Conservation (phyloP, 2,113 vertebrate species). For the Globicephala melas region DNA sequence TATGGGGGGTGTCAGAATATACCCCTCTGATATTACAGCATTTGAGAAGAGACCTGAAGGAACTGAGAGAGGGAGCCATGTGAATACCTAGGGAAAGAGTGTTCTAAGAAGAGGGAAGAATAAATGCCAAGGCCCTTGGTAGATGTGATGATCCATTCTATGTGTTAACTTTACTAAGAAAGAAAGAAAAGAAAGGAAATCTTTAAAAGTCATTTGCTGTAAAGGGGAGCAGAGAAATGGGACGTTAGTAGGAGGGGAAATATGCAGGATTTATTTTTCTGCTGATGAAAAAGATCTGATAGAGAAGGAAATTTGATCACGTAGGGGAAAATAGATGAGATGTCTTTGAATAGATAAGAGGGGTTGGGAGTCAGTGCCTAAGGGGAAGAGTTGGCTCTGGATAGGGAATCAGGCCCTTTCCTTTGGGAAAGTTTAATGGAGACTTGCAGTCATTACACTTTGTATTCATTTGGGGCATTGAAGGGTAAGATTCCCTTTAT, state of each 20-base stretch:
- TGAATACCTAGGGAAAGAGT: neutral
- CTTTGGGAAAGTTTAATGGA: neutral
- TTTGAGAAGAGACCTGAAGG: neutral
- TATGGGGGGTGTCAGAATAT: neutral
- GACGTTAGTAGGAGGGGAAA: neutral
- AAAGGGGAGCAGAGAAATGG: neutral
- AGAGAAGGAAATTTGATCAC: neutral
- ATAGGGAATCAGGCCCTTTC: neutral
- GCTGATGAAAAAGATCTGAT: neutral
- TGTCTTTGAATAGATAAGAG: neutral
- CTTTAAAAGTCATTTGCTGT: neutral
- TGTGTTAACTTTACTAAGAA: neutral
- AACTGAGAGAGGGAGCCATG: neutral
- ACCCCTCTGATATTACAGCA: neutral
- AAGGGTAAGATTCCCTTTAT: neutral
- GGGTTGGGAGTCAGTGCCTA: neutral
- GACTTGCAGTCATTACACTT: neutral
- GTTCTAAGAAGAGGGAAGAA: neutral
- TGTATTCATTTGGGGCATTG: neutral
- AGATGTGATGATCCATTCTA: neutral
- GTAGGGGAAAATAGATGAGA: neutral
- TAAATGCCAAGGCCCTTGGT: neutral
- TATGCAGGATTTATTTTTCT: neutral
- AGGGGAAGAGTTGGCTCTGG: neutral
- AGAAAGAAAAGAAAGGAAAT: neutral